Base-by-base conservation (phyloP, 1,140 invertebrate species). In the Cyclina sinensis region DNA sequence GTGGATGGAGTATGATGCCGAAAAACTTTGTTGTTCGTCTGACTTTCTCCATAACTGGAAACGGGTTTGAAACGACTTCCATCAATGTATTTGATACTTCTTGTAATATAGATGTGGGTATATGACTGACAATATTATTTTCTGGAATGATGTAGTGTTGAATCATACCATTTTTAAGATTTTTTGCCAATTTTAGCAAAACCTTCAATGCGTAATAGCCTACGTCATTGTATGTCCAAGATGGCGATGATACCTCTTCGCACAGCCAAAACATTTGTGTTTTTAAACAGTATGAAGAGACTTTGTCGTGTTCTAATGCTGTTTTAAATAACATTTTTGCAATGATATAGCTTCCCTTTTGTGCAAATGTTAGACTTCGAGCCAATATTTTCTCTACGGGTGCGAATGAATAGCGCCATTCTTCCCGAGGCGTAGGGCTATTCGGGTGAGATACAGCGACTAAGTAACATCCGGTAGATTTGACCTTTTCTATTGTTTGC, bases 191-290 rank as follows among this genome's bases (percentile, higher is more conserved):
- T 62, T 62, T 24, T 62, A n/a, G 9, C 57, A 62, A 27, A 27
- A 62, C 57, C 27, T 62, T 27, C 21, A 62, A 14, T 2, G 24
- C 57, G 57, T 62, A 62, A 62, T 62, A 62, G 0, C 57, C 57
- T 1, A 62, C 57, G 18, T 62, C 18, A 62, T 62, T 24, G n/a
- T 62, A 62, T 27, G 57, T n/a, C 57, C 57, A 62, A 62, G 57
- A 21, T n/a, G 57, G 27, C 14, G 57, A 62, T 4, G 51, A 54
- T 14, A 27, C 57, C 27, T 27, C 57, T 27, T 62, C 57, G 14
- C 57, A 62, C n/a, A 62, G n/a, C 57, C 57, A 62, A 24, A 62
- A 62, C 57, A 62, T 62, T 14, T 62, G 57, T 27, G 57, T 62
- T 27, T 62, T 62, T 27, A 62, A 62, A 27, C 57, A 62, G 57